Evolutionary conservation across 2,888 invertebrate species (phyloP), one percentile per base, ranked within the genome.

Genomic region (Muscina levida): DNA sequence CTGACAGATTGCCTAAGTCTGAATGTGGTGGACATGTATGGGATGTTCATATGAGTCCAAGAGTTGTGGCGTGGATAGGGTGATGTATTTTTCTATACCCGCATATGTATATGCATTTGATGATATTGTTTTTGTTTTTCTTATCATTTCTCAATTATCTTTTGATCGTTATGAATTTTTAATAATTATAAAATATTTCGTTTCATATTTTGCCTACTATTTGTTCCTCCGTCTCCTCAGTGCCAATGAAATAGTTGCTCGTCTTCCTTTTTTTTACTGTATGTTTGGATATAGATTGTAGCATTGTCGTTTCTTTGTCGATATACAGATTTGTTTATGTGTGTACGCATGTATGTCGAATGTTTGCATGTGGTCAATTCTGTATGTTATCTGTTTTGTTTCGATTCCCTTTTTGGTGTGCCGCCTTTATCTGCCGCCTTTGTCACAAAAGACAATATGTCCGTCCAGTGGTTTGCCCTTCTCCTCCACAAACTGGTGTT

Each of bases 131-230:
- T 57, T 80, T 73, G 42, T 66, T 68, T 66, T 74, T 56, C 81
- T 81, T 81, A 81, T 81, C 81, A 81, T 53, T 81, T 74, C 74
- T 56, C 71, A 81, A 74, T 81, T 81, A 77, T 81, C 81, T 62
- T 31, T 42, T 53, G 67, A 81, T 81, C 77, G 81, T 74, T 81
- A 81, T 81, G 81, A 81, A 81, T 81, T 81, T 77, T 81, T 77
- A 81, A 77, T 77, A 81, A 71, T 59, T 65, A 74, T 70, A 51
- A 19, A 51, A 19, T 66, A 11, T 15, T 66, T 48, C 11, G 31
- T 11, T 24, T 51, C 22, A 48, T 53, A n/a, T 57, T 15, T 57
- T 2, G n/a, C 15, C 46, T 46, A 46, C 46, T 56, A 56, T 53
- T 13, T 56, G 11, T 57, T 26, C 6, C 31, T 1, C 48, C 46